These are phyloP conservation scores for Montipora cactus DNA, from an alignment of 64 coral and sea anemone genomes.

Conservation along the genomic window DNA sequence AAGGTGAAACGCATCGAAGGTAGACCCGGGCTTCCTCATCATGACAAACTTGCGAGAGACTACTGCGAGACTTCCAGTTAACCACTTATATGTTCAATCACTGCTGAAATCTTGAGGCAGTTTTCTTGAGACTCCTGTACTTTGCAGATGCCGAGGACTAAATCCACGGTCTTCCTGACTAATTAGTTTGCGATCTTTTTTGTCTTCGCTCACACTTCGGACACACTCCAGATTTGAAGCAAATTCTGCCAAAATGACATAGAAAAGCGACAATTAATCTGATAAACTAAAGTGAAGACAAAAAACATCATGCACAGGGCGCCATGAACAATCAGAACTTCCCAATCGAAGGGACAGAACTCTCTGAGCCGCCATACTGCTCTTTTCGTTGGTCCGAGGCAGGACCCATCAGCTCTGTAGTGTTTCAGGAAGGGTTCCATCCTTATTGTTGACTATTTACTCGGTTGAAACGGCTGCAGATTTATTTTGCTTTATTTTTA, in stretches of 20 bases:
- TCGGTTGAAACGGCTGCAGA: not conserved
- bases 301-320: not conserved
- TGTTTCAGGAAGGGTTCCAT: too few relatives aligned
- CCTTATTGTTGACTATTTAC: not conserved
- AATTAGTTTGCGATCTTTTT: conserved; percentile 41
- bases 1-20: too few relatives aligned
- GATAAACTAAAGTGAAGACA: not conserved
- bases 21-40: too few relatives aligned
- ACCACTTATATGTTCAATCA: not conserved
- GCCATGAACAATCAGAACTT: too few relatives aligned
- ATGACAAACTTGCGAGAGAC: too few relatives aligned
- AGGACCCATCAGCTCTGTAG: too few relatives aligned
- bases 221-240: conserved; percentile 63
- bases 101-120: not conserved
- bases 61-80: not conserved
- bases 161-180: not conserved
- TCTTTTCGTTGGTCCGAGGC: too few relatives aligned
- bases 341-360: too few relatives aligned
- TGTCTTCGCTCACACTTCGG: conserved; percentile 71
- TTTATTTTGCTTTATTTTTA: not conserved
- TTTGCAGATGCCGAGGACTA: not conserved
- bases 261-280: not conserved
- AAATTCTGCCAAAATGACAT: conserved; percentile 3
- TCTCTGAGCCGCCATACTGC: too few relatives aligned
- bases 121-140: too few relatives aligned